Evolutionary conservation across 2,797 vertebrate species (phyloP).

Genomic region (Tachyglossus aculeatus): DNA sequence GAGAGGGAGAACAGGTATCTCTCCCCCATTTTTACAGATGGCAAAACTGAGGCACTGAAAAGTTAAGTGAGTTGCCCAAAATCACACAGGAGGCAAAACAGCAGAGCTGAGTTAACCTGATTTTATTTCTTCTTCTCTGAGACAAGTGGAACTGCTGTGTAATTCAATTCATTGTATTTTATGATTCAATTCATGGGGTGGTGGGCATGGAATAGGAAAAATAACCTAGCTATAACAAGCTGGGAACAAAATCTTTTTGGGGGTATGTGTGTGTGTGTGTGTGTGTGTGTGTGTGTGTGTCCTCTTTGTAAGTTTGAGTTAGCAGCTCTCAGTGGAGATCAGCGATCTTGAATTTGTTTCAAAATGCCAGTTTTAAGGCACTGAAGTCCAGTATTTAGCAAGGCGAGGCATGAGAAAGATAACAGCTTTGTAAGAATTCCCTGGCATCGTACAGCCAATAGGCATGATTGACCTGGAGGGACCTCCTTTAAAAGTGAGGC

Average conservation of each 20-base stretch:
- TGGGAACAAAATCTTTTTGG: neutral
- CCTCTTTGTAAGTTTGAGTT: neutral
- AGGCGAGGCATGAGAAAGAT: neutral
- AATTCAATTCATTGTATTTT: too few species aligned
- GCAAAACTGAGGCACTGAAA: too few species aligned
- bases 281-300: neutral
- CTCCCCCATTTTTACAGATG: too few species aligned
- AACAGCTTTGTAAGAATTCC: neutral
- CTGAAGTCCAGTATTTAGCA: neutral
- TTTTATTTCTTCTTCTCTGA: too few species aligned
- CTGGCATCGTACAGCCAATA: neutral
- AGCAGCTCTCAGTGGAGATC: neutral
- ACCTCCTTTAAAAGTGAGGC: neutral
- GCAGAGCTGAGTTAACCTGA: too few species aligned
- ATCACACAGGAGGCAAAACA: too few species aligned
- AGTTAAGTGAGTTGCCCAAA: too few species aligned
- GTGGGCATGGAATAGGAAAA: too few species aligned
- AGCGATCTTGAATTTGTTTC: neutral
- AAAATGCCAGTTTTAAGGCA: neutral
- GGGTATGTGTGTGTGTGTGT: neutral
- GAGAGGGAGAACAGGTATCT: too few species aligned
- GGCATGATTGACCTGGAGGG: neutral
- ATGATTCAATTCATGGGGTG: too few species aligned
- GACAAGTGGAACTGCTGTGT: too few species aligned
- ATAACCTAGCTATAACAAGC: neutral